Percentiles rank a stretch among this genome's conserved stretches.
Conservation (phyloP, 2,888 invertebrate species). For the Drosophila mercatorum region DNA sequence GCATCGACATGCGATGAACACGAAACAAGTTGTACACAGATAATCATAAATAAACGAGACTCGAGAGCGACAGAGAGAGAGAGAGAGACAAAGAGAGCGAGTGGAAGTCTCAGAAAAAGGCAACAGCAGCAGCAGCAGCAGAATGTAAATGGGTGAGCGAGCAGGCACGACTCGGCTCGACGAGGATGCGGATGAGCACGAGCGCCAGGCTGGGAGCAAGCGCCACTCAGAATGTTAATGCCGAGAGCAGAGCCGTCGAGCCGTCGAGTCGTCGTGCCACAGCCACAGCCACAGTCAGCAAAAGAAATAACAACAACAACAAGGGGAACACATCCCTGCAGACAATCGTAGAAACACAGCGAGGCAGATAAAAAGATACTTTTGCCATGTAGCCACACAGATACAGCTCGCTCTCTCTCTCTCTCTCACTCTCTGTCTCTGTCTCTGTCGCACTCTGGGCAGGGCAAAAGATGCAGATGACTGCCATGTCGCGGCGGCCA, state of each 20-base stretch:
- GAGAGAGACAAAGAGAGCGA: conserved; percentile 2
- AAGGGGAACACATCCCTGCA: conserved; percentile 49
- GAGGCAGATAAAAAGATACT: conserved; percentile 77
- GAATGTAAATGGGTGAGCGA: conserved; percentile 54
- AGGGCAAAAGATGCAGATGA: conserved; percentile 31
- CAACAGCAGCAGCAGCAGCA: conserved; percentile 9
- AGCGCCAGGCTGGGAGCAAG: conserved; percentile 50
- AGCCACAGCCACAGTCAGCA: conserved; percentile 13
- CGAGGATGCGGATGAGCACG: conserved; percentile 47
- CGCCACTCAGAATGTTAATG: conserved; percentile 50
- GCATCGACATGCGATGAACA: conserved; percentile 78
- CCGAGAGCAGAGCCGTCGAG: conserved; percentile 57
- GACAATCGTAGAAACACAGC: conserved; percentile 73
- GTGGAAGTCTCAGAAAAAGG: conserved; percentile 25
- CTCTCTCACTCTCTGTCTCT: neutral
- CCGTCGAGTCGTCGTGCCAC: conserved; percentile 54
- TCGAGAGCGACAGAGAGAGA: conserved; percentile 44
- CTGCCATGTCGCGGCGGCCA: conserved; percentile 32
- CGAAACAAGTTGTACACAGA: conserved; percentile 81
- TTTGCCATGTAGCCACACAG: conserved; percentile 58
- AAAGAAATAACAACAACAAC: conserved; percentile 2
- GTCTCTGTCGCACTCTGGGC: neutral
- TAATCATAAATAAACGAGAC: conserved; percentile 82
- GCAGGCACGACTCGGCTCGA: conserved; percentile 47
- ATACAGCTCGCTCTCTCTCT: conserved; percentile 3